Evolutionary conservation across 2,797 vertebrate species (phyloP).

Genomic region (Megaceryle alcyon): DNA sequence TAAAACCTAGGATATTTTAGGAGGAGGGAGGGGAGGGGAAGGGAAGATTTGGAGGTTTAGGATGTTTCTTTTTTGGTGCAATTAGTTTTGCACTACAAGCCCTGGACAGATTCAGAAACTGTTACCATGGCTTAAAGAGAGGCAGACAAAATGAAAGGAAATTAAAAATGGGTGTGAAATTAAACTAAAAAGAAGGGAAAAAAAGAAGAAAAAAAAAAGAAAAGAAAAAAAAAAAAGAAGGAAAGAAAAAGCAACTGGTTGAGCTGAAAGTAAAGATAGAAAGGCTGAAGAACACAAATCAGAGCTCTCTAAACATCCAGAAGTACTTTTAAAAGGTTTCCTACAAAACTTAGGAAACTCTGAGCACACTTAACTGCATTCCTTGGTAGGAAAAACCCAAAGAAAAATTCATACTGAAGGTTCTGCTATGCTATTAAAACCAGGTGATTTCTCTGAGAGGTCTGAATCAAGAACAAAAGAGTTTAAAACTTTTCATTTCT

Average conservation of each 20-base stretch:
- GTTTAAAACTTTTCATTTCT: not conserved
- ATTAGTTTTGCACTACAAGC: constrained; percentile 39
- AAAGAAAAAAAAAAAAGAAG: not conserved
- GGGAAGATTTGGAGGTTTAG: not conserved
- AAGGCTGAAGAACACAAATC: not conserved
- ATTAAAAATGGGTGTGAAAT: constrained; percentile 45
- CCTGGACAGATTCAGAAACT: constrained; percentile 3
- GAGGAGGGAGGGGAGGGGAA: not conserved
- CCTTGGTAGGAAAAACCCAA: not conserved
- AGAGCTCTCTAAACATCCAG: not conserved
- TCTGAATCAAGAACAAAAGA: not conserved
- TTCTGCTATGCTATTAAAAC: not conserved
- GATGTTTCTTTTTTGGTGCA: not conserved
- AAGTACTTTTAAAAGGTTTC: not conserved
- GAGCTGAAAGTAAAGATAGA: not conserved
- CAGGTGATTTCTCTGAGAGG: not conserved
- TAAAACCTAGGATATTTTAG: not conserved
- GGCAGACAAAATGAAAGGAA: constrained; percentile 24
- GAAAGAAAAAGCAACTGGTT: not conserved
- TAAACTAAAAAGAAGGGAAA: constrained; percentile 5
- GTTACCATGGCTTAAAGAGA: not conserved
- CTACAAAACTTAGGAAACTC: not conserved
- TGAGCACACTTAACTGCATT: not conserved
- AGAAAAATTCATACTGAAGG: not conserved
- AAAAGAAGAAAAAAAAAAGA: not conserved